A percentile compares a stretch with the other conserved stretches of the same genome.
phyloP scores from a whole-genome alignment of 2,113 vertebrate genomes.

The Eclectus roratus region DNA sequence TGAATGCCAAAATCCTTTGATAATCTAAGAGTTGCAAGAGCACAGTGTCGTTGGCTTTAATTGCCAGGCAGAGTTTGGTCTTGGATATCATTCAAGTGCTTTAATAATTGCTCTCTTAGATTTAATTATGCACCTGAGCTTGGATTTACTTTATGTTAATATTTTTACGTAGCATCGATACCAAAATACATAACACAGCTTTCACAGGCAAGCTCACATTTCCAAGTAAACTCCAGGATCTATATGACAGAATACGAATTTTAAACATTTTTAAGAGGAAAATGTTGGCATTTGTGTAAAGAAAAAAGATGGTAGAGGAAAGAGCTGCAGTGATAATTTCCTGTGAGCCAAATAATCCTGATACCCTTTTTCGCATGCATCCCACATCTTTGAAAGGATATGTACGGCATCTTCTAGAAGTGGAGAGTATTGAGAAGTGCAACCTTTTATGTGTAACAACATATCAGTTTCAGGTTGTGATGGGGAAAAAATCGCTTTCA shows the following conservation, averaged over 20 bases:
- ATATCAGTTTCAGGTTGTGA: conserved; percentile 37
- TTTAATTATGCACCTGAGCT: neutral
- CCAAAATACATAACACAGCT: neutral
- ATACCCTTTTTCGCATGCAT: neutral
- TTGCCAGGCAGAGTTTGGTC: neutral
- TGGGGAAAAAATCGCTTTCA: conserved; percentile 50
- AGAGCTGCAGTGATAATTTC: neutral
- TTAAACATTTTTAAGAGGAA: neutral
- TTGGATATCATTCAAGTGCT: neutral
- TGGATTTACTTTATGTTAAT: neutral
- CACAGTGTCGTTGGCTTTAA: neutral
- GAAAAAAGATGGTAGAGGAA: neutral
- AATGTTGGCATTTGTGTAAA: neutral
- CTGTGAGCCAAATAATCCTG: neutral
- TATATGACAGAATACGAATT: neutral
- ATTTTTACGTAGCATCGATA: neutral
- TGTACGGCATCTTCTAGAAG: neutral
- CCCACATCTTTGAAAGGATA: conserved; percentile 5
- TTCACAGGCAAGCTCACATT: neutral
- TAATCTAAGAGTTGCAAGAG: neutral
- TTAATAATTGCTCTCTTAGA: neutral
- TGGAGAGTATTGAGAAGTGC: conserved; percentile 2
- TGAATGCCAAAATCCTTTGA: neutral
- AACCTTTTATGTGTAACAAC: conserved; percentile 33
- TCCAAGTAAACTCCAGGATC: neutral